Percentiles rank a stretch among this genome's conserved stretches.
Conservation (phyloP, 1,140 invertebrate genomes). For the Bombus pascuorum region DNA sequence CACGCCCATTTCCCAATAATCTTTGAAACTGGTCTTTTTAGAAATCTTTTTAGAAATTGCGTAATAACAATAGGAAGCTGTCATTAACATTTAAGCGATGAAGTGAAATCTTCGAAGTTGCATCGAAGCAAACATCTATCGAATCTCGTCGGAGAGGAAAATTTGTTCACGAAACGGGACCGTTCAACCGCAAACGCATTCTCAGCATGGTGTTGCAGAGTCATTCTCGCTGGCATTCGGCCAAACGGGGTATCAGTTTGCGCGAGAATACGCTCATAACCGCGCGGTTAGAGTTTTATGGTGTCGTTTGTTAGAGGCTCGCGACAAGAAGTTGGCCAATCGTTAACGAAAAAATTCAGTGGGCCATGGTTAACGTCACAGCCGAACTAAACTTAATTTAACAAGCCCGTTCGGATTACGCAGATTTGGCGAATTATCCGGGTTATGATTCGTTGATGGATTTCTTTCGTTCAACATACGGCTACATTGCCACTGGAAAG, state of each 20-base stretch:
- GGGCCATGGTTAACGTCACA: neutral
- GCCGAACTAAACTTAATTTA: neutral
- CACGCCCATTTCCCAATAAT: no score
- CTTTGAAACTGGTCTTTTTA: no score
- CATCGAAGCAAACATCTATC: neutral
- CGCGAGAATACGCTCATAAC: constrained; percentile 1
- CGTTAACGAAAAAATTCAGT: constrained; percentile 11
- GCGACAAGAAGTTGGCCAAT: constrained; percentile 12
- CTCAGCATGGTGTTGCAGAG: neutral
- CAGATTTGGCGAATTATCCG: neutral
- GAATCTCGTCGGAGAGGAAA: neutral
- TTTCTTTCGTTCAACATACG: neutral
- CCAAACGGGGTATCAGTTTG: constrained; percentile 4
- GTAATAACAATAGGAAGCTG: no score
- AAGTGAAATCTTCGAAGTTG: neutral
- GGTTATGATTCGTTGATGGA: constrained; percentile 10
- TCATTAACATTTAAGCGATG: accelerated
- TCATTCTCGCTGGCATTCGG: neutral
- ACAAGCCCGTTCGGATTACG: neutral
- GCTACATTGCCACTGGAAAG: neutral
- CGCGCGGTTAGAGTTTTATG: neutral
- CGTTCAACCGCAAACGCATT: neutral
- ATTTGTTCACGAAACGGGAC: neutral
- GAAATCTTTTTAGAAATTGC: no score
- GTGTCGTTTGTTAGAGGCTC: neutral